Base-by-base conservation (phyloP, 35 echinoderm and acorn worm species). In the Antedon bifida region DNA sequence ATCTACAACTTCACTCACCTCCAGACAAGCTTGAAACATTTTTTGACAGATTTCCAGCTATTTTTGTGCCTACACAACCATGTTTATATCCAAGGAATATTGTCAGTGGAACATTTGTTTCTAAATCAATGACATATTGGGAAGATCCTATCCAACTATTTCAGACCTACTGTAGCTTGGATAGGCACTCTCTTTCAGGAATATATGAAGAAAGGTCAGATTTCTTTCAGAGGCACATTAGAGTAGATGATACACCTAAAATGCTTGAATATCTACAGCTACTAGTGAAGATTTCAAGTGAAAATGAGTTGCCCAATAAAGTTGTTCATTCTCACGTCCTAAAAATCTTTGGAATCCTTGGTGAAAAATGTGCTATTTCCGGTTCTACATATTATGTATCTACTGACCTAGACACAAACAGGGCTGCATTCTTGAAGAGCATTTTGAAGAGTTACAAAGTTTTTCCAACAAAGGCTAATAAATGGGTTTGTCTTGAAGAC, bases 1-100 rank as follows among this genome's bases (percentile, higher is more conserved):
- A 80, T 28, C 78, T 80, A 39, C 33, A 80, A 80, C 0, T 29
- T 5, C 33, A 80, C 8, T 34, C 33, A 36, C n/a, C 78, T 10
- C 78, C 78, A 80, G 16, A 16, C 3, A 4, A 35, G 30, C 34
- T 80, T 36, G 10, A 36, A 38, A 10, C 36, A 1, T 80, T 80
- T 38, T 80, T 80, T 80, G 78, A 80, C 4, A 80, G 28, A 34
- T 80, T 36, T 26, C 78, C 78, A 36, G 78, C 78, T 29, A 39
- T 80, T 26, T 80, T 80, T 80, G 10, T 80, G 8, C 78, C 78
- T 36, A 26, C 78, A 38, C 10, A 21, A 29, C 4, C 23, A 10
- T 33, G 13, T 33, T n/a, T n/a, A n/a, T 3, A 31, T 7, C 3
- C 3, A 31, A 5, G 26, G 3, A 5, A 7, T 3, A 12, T 13